These are phyloP conservation scores for Petrocephalus schoutedeni DNA, from an alignment of 2,797 vertebrate species.

Conservation along the genomic window DNA sequence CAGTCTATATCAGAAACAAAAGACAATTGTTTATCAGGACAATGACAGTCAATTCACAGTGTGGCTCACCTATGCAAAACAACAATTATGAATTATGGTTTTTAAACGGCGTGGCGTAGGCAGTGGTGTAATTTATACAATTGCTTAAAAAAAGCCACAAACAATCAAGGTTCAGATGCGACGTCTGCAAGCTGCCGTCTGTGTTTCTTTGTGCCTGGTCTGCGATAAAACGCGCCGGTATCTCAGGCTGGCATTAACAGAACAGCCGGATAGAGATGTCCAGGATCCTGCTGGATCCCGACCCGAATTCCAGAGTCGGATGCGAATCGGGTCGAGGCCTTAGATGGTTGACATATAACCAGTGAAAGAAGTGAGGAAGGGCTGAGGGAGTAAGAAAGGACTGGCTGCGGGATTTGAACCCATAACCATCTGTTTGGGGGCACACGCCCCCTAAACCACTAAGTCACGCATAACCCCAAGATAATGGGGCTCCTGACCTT, in stretches of 20 bases:
- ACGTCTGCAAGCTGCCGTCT: slow-evolving; percentile 17
- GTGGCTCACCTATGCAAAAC: slow-evolving; percentile 43
- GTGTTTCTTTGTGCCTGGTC: slow-evolving; percentile 15
- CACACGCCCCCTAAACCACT: not conserved
- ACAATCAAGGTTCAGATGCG: not conserved
- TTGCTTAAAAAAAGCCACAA: not conserved
- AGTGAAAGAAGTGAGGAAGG: slow-evolving; percentile 15
- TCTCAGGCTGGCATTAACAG: not conserved
- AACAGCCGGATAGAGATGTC: not conserved
- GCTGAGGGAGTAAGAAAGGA: not conserved
- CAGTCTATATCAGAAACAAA: slow-evolving; percentile 42
- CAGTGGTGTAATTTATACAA: slow-evolving; percentile 40
- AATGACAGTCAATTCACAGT: slow-evolving; percentile 35
- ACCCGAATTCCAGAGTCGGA: not conserved
- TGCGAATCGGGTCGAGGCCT: not conserved
- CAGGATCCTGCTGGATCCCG: not conserved
- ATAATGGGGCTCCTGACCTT: slow-evolving; percentile 32
- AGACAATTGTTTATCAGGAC: slow-evolving; percentile 38
- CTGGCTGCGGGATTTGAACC: not conserved
- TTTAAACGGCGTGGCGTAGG: slow-evolving; percentile 24
- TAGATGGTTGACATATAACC: not conserved
- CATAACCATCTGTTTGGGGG: not conserved
- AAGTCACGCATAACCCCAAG: not conserved
- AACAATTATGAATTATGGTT: slow-evolving; percentile 39
- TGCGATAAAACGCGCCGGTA: not conserved